Evolutionary conservation across 2,113 vertebrate species (phyloP), one percentile per base, ranked within the genome.

Genomic region (Empidonax traillii): DNA sequence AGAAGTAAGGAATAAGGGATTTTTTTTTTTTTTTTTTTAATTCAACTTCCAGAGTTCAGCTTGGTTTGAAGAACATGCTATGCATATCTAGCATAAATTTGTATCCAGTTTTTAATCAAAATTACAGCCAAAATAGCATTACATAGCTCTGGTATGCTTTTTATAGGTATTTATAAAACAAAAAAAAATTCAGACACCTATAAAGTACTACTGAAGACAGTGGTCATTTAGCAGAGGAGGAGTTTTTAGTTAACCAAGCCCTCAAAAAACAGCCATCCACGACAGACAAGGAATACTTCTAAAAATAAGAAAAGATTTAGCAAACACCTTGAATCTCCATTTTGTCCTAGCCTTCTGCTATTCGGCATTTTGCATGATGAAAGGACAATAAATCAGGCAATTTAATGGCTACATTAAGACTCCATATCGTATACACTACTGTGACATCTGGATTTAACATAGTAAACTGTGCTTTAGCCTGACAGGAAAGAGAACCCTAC

Each of bases 301-400:
- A 93, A 91, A 95, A 84, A 75, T 17, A 83, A 56, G 59, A 89
- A 84, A 96, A 86, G 39, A 91, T 93, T 89, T 71, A 87, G 82
- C 86, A 91, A 93, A 97, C 91, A 97, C 93, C 89, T 97, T 95
- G 93, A 97, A 93, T 92, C 75, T 94, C 95, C 93, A 94, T 90
- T 96, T 96, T 96, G 92, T 96, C 90, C 93, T 94, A 97, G 94
- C 62, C 90, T 94, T 97, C 95, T 95, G 92, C 73, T 94, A 93
- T 80, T 96, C 7, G 1, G 87, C 55, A 97, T 93, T 93, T 96
- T 58, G 94, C 93, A 93, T 80, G 82, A 77, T 78, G 51, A 91
- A 96, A 96, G 69, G 82, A 96, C 73, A 97, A 93, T 77, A 96
- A 86, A 94, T 92, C 68, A 93, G 63, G 58, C 51, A 37, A 88